Base-by-base conservation (phyloP, 1,140 invertebrate species). In the Pristionchus pacificus region DNA sequence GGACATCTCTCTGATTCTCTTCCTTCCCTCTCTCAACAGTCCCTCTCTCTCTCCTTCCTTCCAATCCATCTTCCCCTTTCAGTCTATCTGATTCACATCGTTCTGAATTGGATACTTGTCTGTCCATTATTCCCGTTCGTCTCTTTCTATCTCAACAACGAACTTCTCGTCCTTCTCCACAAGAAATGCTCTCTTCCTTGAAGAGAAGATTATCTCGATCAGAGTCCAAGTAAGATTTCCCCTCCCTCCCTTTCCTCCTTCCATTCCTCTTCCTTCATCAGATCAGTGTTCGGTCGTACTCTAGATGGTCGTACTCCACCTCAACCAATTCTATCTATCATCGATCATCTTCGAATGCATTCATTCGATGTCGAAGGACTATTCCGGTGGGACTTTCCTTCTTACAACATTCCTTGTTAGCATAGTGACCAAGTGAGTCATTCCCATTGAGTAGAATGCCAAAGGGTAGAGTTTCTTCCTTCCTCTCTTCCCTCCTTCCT, bases 231-330 rank as follows among this genome's bases (percentile, higher is more conserved):
- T 49, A 49, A 49, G 38, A 49, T 49, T 49, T 49, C 38, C 38
- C 38, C 6, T 49, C n/a, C 6, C 19, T 19, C 38, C 38, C 38
- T 49, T 19, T 49, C 19, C 38, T 49, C 38, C 38, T 10, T 49
- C 38, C 38, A n/a, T n/a, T n/a, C 38, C 38, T 10, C 19, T 49
- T 19, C 38, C 38, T 49, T 19, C 38, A 10, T 19, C 38, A 49
- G 38, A 49, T 49, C 38, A 10, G 6, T 49, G 19, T 49, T 49
- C 38, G 38, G 38, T 49, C 38, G 38, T 49, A 6, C 38, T 19
- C 55, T 75, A 15, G 73, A 74, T 25, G 74, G 71, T 49, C 71
- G 71, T 15, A 74, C 69, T n/a, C 75, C 75, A 28, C 75, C 75
- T 1, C 72, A 74, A 60, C 75, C 75, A 0, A 72, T 76, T 29